Conservation (phyloP, 2,797 vertebrate genomes). For the Pseudochromis fuscus region DNA sequence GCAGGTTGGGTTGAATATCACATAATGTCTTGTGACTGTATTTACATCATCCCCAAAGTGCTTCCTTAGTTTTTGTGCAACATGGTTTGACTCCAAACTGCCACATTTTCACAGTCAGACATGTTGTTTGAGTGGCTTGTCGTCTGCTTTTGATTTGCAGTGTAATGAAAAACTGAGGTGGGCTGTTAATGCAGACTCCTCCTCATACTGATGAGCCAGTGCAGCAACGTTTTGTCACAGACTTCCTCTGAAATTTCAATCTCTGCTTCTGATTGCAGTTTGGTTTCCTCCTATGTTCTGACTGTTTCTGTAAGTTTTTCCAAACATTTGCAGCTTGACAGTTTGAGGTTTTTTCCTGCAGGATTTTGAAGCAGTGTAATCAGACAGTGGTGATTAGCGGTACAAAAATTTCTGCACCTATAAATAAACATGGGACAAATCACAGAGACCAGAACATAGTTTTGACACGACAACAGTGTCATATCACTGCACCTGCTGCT, state of each 20-base stretch:
- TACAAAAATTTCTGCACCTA: background rate
- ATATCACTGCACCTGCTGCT: conserved; percentile 15
- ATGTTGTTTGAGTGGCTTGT: background rate
- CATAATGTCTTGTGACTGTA: background rate
- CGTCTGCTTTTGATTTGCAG: conserved; percentile 10
- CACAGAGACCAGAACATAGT: background rate
- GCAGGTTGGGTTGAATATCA: background rate
- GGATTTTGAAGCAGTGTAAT: background rate
- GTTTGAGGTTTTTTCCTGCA: background rate
- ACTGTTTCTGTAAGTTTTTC: background rate
- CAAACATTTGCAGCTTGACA: background rate
- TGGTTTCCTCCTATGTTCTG: background rate
- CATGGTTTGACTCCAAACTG: background rate
- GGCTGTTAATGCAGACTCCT: conserved; percentile 1
- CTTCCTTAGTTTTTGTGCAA: background rate
- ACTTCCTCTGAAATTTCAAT: conserved; percentile 4
- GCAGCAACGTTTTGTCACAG: background rate
- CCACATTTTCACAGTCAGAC: background rate
- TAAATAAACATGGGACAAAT: background rate
- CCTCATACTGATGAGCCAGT: conserved; percentile 6
- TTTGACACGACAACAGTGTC: conserved; percentile 22
- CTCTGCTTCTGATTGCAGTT: conserved; percentile 1
- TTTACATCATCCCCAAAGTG: background rate
- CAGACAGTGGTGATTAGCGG: background rate
- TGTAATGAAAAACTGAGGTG: conserved; percentile 10